Conservation (phyloP, 2,113 vertebrate species). For the Catharus bicknelli region DNA sequence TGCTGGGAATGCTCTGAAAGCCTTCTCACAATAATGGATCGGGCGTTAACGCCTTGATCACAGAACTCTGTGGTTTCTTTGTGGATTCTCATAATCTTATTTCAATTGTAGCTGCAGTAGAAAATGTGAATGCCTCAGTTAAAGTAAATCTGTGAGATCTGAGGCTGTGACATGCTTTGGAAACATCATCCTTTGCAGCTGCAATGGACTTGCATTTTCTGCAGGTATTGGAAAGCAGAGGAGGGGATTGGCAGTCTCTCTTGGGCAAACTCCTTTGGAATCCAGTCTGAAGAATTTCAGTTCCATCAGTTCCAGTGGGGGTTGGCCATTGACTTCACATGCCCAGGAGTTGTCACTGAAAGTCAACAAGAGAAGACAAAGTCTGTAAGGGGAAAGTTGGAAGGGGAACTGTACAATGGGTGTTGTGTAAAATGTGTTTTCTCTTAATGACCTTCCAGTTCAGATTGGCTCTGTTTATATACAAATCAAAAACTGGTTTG, state of each 20-base stretch:
- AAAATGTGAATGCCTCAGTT: neutral
- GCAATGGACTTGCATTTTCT: neutral
- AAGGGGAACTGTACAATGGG: slow-evolving; percentile 24
- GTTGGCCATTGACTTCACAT: neutral
- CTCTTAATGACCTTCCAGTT: slow-evolving; percentile 60
- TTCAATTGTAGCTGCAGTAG: slow-evolving; percentile 24
- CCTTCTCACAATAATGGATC: slow-evolving; percentile 6
- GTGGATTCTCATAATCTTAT: neutral
- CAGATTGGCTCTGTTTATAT: slow-evolving; percentile 65
- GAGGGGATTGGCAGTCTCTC: neutral
- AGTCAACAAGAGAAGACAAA: neutral
- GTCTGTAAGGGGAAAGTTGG: slow-evolving; percentile 40
- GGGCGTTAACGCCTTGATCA: neutral
- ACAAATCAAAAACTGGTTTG: slow-evolving; percentile 61
- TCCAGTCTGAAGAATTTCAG: neutral
- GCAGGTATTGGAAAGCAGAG: neutral
- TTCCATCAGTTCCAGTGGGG: neutral
- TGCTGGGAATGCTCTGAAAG: slow-evolving; percentile 30
- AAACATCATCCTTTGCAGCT: neutral
- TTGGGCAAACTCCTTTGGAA: neutral
- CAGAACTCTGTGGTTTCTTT: slow-evolving; percentile 12
- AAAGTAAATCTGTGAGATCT: neutral
- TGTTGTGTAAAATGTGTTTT: slow-evolving; percentile 57
- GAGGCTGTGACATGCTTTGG: neutral
- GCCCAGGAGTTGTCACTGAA: neutral